Evolutionary conservation across 2,888 invertebrate species (phyloP).

Genomic region (Pachycephus smyrnensis): DNA sequence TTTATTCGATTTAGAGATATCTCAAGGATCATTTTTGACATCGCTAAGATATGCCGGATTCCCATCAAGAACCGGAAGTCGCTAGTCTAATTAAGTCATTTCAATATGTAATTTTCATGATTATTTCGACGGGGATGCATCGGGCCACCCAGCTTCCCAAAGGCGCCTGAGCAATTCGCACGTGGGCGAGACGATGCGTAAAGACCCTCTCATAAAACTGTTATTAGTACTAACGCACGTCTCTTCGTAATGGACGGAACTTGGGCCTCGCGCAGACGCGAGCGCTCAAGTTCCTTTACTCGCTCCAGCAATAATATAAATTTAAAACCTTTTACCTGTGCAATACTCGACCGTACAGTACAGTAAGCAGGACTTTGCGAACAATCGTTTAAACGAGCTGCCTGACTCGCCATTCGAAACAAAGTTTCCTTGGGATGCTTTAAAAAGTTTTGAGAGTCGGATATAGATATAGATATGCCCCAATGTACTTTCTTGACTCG

Average conservation of each 20-base stretch:
- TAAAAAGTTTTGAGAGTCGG: too few relatives aligned
- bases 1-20: too few relatives aligned
- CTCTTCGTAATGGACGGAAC: neutral
- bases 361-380: too few relatives aligned
- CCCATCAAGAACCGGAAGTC: neutral
- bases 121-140: neutral
- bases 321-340: conserved; percentile 39
- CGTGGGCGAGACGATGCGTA: conserved; percentile 39
- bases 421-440: too few relatives aligned
- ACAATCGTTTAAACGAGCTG: too few relatives aligned
- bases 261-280: neutral
- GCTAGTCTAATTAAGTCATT: neutral
- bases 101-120: neutral
- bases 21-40: neutral
- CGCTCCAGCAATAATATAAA: conserved; percentile 50
- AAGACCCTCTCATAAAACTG: conserved; percentile 42
- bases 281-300: conserved; percentile 17
- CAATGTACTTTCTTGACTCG: too few relatives aligned
- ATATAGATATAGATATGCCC: too few relatives aligned
- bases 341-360: neutral
- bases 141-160: neutral
- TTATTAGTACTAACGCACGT: conserved; percentile 45
- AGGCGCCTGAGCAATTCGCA: conserved; percentile 1
- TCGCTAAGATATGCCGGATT: neutral
- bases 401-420: too few relatives aligned